Conservation (phyloP, 1,140 invertebrate genomes). For the Danaus plexippus region DNA sequence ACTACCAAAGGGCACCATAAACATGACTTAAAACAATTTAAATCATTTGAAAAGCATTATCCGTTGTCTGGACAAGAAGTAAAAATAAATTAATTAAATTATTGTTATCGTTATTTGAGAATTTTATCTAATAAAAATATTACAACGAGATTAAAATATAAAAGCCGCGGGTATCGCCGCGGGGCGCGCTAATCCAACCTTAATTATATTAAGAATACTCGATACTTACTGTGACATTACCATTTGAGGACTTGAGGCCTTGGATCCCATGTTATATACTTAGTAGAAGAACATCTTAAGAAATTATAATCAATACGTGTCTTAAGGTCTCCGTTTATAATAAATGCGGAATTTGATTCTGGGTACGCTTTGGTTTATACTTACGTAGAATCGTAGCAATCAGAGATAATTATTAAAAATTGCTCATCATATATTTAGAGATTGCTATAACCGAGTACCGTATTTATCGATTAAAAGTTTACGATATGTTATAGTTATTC, state of each 20-base stretch:
- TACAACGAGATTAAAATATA: conserved; percentile 22
- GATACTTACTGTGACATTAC: too few relatives aligned
- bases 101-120: conserved; percentile 10
- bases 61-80: too few relatives aligned
- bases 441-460: conserved; percentile 15
- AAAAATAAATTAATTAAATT: conserved; percentile 9
- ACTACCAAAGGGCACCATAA: too few relatives aligned
- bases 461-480: conserved; percentile 18
- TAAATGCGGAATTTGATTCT: too few relatives aligned
- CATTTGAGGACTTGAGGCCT: too few relatives aligned
- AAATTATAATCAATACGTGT: too few relatives aligned
- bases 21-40: too few relatives aligned
- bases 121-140: conserved; percentile 12
- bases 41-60: too few relatives aligned
- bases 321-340: too few relatives aligned
- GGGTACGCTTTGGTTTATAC: not conserved
- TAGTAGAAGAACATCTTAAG: too few relatives aligned
- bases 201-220: conserved; percentile 11
- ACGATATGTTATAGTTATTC: conserved; percentile 3
- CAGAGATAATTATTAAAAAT: conserved; percentile 8
- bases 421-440: conserved; percentile 3
- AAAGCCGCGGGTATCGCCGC: conserved; percentile 16
- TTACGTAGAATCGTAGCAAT: not conserved
- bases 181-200: conserved; percentile 11
- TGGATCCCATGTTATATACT: too few relatives aligned